Evolutionary conservation across 2,113 vertebrate species (phyloP).

Genomic region (Chaetops frenatus): DNA sequence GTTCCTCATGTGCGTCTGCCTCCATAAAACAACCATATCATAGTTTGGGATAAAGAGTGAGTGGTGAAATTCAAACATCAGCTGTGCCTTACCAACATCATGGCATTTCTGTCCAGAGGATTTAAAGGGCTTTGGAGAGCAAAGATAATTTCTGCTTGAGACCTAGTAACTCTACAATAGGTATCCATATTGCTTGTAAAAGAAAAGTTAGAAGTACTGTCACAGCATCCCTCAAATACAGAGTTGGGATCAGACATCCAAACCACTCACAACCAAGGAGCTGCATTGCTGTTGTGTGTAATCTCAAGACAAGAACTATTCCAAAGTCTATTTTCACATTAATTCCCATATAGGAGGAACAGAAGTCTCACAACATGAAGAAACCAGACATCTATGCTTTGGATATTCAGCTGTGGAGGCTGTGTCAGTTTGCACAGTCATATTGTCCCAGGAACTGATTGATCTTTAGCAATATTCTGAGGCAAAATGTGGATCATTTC

Average conservation of each 20-base stretch:
- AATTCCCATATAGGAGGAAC: not conserved
- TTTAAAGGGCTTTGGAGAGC: not conserved
- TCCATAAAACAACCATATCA: not conserved
- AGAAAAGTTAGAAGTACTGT: not conserved
- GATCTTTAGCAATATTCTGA: not conserved
- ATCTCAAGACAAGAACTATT: not conserved
- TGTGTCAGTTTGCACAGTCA: not conserved
- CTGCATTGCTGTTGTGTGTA: not conserved
- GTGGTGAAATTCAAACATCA: not conserved
- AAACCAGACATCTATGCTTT: not conserved
- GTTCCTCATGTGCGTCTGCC: not conserved
- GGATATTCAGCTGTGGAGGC: not conserved
- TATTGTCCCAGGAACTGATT: not conserved
- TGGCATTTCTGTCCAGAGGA: not conserved
- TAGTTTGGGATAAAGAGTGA: not conserved
- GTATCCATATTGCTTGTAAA: not conserved
- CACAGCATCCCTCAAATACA: not conserved
- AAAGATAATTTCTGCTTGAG: not conserved
- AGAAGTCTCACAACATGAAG: not conserved
- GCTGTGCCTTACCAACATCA: not conserved
- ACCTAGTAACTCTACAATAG: not conserved
- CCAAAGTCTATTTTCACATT: not conserved
- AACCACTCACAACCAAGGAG: not conserved
- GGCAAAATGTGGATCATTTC: not conserved
- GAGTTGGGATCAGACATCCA: not conserved